These are phyloP conservation scores for Gobius niger DNA, from an alignment of 2,113 vertebrate species.

Conservation along the genomic window DNA sequence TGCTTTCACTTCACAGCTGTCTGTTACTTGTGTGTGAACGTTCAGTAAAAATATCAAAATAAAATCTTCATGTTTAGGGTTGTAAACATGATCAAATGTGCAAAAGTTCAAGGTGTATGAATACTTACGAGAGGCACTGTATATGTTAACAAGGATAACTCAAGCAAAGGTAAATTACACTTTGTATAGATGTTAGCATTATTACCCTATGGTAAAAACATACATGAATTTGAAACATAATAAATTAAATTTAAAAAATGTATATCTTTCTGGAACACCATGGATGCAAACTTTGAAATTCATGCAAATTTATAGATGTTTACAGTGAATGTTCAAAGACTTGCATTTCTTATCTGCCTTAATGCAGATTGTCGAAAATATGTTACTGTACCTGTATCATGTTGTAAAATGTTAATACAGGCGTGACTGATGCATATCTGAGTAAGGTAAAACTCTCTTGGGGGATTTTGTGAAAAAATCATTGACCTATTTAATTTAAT, in stretches of 20 bases:
- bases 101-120: too few species aligned
- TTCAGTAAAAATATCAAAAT: too few species aligned
- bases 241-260: too few species aligned
- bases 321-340: constrained; percentile 76
- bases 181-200: background rate
- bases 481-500: constrained; percentile 15
- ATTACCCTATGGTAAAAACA: background rate
- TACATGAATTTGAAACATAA: background rate
- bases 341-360: constrained; percentile 63
- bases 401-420: constrained; percentile 59
- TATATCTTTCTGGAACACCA: constrained; percentile 16
- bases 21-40: too few species aligned
- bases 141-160: too few species aligned
- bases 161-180: background rate
- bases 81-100: too few species aligned
- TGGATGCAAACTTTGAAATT: constrained; percentile 75
- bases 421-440: constrained; percentile 63
- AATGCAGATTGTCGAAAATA: constrained; percentile 33
- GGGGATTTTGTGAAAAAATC: constrained; percentile 1
- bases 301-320: constrained; percentile 72
- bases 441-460: constrained; percentile 74
- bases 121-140: too few species aligned
- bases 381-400: constrained; percentile 53
- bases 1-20: too few species aligned
- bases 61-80: too few species aligned